Base-by-base conservation (phyloP, 2,888 invertebrate genomes). In the Drosophila anomalata region DNA sequence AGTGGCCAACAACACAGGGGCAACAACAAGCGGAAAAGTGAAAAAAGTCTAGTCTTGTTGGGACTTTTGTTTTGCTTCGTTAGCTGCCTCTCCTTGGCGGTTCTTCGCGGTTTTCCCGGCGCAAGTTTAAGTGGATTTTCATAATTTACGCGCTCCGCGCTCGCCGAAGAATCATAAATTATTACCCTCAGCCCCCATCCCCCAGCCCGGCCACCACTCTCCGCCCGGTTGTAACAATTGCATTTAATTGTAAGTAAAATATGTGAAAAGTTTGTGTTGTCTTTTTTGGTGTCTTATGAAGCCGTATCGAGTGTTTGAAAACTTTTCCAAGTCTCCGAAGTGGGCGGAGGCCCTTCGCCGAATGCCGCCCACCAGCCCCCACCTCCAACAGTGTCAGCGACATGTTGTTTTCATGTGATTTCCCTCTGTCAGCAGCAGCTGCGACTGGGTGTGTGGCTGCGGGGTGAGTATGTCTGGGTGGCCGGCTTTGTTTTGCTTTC, bases 191-290 rank as follows among this genome's bases (percentile, higher is more conserved):
- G 6, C 22, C 22, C 8, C 8, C 4, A 36, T 33, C 36, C 22
- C 8, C 8, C 4, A 36, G 33, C 36, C 58, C 41, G 57, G 9
- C 44, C 58, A 41, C 53, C 39, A 46, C 67, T 67, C 69, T 63
- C 26, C 54, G 47, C 14, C n/a, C 0, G 29, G 55, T 22, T 62
- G 67, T 55, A 78, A 78, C 78, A 88, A 88, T 87, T 88, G 82
- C 75, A 78, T 87, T 88, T 88, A 88, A 88, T 88, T 88, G 83
- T 79, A 85, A 77, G 79, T 84, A 87, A 87, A 85, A 88, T 85
- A 88, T 85, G 85, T 79, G 81, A 85, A 88, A 88, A 85, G 66
- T 87, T 88, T 83, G 66, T 54, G 44, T 58, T 63, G 54, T 59
- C 58, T 51, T 57, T 69, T 55, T 29, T 14, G 39, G 9, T 9